Base-by-base conservation (phyloP, 1,140 invertebrate genomes). In the Laodelphax striatellus region DNA sequence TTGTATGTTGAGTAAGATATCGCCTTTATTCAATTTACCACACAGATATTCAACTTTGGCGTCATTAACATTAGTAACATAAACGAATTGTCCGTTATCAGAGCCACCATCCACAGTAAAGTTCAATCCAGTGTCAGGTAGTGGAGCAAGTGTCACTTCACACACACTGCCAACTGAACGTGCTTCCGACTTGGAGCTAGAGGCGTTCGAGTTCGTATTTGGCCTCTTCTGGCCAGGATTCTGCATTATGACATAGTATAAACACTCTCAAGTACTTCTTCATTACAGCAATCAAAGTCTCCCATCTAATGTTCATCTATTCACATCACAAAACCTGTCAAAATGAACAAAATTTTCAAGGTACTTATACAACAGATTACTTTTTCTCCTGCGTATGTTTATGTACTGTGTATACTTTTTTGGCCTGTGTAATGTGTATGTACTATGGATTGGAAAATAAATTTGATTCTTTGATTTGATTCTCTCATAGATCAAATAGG, bases 1-100 rank as follows among this genome's bases (percentile, higher is more conserved):
- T 69, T 85, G 80, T 54, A 84, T 75, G 66, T 84, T 82, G 54
- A 84, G 64, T 52, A 84, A 69, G 53, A 84, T 72, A 68, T 82
- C 80, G 4, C 76, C 79, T 56, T 70, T 64, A 52, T 72, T 67
- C 46, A 77, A 61, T 55, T 64, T 64, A 6, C 69, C 68, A 52
- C 70, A 68, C 13, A 69, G 61, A 52, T 78, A 78, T 58, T 69
- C 72, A 55, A 78, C 72, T 64, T 73, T 73, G 56, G 71, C 73
- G 69, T 60, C 64, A 46, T 58, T 64, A 65, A 61, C 70, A 62
- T 62, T 68, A 50, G 74, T 75, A 31, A 82, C 62, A 66, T 73
- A 78, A 24, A 77, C 75, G 70, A 82, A 82, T 68, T 79, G 73
- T 44, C 81, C 81, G 70, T 75, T 78, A 65, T 82, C 81, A 21